These are phyloP conservation scores for Anadara kagoshimensis DNA, from an alignment of 1,140 invertebrate species.

Conservation along the genomic window DNA sequence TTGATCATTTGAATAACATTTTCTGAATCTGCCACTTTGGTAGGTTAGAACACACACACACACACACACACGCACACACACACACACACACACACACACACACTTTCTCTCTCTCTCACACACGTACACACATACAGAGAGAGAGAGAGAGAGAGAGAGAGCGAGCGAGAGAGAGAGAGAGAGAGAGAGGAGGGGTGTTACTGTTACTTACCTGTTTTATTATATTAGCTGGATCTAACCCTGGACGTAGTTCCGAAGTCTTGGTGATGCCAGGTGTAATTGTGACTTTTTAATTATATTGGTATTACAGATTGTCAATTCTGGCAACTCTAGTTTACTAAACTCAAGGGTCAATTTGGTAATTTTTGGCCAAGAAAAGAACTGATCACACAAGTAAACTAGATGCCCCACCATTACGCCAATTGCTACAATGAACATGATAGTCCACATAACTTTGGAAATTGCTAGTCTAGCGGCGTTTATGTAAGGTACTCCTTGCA, in stretches of 20 bases:
- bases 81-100: neutral
- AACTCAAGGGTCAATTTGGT: constrained; percentile 41
- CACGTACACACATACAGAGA: too few relatives aligned
- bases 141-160: too few relatives aligned
- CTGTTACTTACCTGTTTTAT: neutral
- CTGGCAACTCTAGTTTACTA: constrained; percentile 47
- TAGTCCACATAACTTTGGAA: constrained; percentile 29
- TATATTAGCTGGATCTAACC: constrained; percentile 6
- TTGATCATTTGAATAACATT: too few relatives aligned
- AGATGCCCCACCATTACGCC: constrained; percentile 40
- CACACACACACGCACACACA: neutral
- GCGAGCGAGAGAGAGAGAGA: too few relatives aligned
- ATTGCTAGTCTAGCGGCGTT: constrained; percentile 27
- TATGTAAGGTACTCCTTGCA: constrained; percentile 42
- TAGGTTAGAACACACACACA: neutral
- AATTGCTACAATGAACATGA: constrained; percentile 29
- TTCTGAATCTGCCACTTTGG: neutral
- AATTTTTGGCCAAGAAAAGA: constrained; percentile 22
- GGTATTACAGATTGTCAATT: constrained; percentile 51
- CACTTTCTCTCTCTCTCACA: neutral
- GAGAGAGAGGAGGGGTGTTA: too few relatives aligned
- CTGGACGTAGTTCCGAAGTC: constrained; percentile 20
- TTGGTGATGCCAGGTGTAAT: constrained; percentile 1
- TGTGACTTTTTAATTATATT: constrained; percentile 39
- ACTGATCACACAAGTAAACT: constrained; percentile 32